Evolutionary conservation across 2,797 vertebrate genomes (phyloP).

Genomic region (Typhlichthys eigenmanni): DNA sequence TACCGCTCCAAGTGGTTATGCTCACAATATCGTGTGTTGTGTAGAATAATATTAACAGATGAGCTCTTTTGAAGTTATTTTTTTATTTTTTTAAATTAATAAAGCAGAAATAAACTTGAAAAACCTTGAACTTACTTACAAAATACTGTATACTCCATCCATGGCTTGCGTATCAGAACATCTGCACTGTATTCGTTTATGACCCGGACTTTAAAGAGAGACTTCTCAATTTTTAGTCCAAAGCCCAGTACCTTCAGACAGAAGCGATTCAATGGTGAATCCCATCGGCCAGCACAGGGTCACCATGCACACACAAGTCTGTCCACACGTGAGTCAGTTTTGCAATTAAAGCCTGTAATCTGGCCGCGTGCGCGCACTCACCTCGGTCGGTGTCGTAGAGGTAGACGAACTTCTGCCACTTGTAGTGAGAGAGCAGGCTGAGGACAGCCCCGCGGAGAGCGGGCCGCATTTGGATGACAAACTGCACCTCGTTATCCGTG

Average conservation of each 20-base stretch:
- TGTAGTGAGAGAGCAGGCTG: constrained; percentile 92
- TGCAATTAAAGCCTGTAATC: constrained; percentile 25
- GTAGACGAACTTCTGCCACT: constrained; percentile 98
- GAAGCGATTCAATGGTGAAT: too few relatives aligned
- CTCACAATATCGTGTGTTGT: constrained; percentile 29
- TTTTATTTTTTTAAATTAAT: too few relatives aligned
- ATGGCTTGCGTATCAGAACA: too few relatives aligned
- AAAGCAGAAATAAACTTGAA: too few relatives aligned
- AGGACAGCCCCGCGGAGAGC: constrained; percentile 93
- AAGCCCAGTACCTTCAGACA: too few relatives aligned
- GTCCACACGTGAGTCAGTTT: not conserved
- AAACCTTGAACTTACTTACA: too few relatives aligned
- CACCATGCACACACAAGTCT: too few relatives aligned
- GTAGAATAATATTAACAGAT: constrained; percentile 48
- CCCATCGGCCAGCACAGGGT: too few relatives aligned
- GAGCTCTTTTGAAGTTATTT: constrained; percentile 24
- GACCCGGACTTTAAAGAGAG: too few relatives aligned
- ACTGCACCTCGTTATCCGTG: constrained; percentile 96
- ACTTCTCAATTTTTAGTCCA: too few relatives aligned
- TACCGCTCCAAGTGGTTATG: constrained; percentile 39
- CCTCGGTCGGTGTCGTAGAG: constrained; percentile 98
- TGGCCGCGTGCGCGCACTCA: constrained; percentile 66
- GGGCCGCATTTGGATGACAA: constrained; percentile 98
- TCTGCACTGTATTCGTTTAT: too few relatives aligned
- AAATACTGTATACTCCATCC: too few relatives aligned